These are phyloP conservation scores for Graptemys geographica DNA, from an alignment of 2,797 vertebrate species.

Conservation along the genomic window DNA sequence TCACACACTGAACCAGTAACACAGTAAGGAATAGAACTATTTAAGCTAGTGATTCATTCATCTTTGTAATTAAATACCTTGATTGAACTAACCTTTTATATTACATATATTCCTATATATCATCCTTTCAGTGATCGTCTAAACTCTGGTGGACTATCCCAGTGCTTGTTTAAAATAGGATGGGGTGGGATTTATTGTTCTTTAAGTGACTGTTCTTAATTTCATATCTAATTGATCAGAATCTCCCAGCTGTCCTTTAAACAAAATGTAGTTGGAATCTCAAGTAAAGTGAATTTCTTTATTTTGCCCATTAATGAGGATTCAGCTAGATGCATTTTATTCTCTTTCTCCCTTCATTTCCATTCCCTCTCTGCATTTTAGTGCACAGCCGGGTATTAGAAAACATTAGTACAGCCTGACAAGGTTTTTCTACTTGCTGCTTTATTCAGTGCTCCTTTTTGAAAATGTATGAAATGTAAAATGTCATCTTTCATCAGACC, in stretches of 20 bases:
- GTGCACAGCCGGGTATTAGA: not conserved
- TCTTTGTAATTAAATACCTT: not conserved
- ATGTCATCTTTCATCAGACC: slow-evolving; percentile 22
- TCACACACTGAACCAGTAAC: not conserved
- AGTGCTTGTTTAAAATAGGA: not conserved
- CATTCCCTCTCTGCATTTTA: not conserved
- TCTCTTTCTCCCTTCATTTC: not conserved
- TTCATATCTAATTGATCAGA: not conserved
- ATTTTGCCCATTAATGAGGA: not conserved
- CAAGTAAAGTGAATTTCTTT: not conserved
- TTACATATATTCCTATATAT: not conserved
- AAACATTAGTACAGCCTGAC: not conserved
- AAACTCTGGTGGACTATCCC: not conserved
- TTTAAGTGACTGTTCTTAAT: not conserved
- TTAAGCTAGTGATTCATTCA: not conserved
- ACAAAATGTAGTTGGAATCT: not conserved
- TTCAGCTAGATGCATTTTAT: not conserved
- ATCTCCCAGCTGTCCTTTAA: not conserved
- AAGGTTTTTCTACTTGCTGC: not conserved
- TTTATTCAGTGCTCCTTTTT: slow-evolving; percentile 38
- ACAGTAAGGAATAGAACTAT: not conserved
- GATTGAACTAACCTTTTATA: not conserved
- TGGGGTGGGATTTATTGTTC: not conserved
- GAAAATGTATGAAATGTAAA: not conserved
- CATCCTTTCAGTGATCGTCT: not conserved